Percentiles rank a stretch among this genome's conserved stretches.
phyloP scores from a whole-genome alignment of 2,113 vertebrate genomes.

The Silurus glanis region DNA sequence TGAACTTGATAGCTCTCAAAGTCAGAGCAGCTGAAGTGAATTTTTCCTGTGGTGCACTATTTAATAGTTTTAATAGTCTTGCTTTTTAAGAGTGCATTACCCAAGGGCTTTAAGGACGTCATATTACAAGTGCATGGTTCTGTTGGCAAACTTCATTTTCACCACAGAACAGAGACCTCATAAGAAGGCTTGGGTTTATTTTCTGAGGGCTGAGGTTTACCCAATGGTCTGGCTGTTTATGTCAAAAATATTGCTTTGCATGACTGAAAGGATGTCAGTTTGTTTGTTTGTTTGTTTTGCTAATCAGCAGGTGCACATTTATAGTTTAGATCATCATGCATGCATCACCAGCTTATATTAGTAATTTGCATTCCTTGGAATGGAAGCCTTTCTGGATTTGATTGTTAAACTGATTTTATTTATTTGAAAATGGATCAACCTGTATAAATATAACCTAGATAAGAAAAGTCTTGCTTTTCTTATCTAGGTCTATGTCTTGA shows the following conservation, averaged over 20 bases:
- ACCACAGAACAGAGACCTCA: slow-evolving; percentile 66
- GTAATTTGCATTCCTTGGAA: not conserved
- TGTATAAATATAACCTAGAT: not conserved
- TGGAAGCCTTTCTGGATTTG: not conserved
- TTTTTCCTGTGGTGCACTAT: not conserved
- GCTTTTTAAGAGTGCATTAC: slow-evolving; percentile 56
- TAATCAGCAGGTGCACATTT: slow-evolving; percentile 30
- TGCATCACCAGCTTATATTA: not conserved
- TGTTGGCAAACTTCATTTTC: slow-evolving; percentile 64
- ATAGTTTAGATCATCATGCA: not conserved
- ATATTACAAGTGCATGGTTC: slow-evolving; percentile 59
- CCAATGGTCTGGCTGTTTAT: slow-evolving; percentile 45
- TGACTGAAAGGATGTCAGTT: slow-evolving; percentile 23
- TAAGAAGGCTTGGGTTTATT: slow-evolving; percentile 60
- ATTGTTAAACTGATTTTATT: not conserved
- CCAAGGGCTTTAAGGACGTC: slow-evolving; percentile 59
- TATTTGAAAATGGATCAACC: not conserved
- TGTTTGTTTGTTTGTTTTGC: slow-evolving; percentile 22
- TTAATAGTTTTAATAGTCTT: slow-evolving; percentile 26
- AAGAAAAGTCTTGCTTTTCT: too few species aligned
- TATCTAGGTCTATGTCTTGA: too few species aligned
- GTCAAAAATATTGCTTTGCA: slow-evolving; percentile 45
- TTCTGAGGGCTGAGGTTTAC: slow-evolving; percentile 61
- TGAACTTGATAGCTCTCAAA: slow-evolving; percentile 18
- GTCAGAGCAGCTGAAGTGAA: not conserved